Conservation (phyloP, 2,888 invertebrate species). For the Anorthoa munda region DNA sequence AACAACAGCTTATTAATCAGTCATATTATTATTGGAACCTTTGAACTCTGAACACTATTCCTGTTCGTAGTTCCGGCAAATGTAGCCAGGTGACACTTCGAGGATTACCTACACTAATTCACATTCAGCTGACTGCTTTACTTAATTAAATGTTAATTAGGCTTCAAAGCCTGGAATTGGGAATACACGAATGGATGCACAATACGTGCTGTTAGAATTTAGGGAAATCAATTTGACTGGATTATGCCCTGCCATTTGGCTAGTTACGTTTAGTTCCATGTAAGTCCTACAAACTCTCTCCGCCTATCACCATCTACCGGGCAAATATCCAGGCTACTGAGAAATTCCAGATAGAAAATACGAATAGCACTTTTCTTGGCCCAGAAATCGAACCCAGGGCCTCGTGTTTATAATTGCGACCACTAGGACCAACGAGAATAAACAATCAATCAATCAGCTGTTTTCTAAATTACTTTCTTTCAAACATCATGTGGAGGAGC, state of each 20-base stretch:
- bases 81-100: neutral
- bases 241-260: neutral
- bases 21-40: constrained; percentile 4
- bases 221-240: neutral
- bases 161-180: neutral
- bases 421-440: no score
- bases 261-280: no score
- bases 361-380: no score
- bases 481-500: no score
- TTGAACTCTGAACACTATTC: constrained; percentile 11
- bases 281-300: no score
- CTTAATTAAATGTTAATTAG: constrained; percentile 36
- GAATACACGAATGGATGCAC: constrained; percentile 1
- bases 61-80: constrained; percentile 23
- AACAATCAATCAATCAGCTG: no score
- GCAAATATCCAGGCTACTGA: no score
- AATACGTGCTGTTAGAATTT: neutral
- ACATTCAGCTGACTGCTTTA: constrained; percentile 18
- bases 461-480: no score
- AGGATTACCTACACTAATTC: neutral
- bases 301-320: no score
- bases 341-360: no score
- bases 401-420: no score
- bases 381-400: no score
- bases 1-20: constrained; percentile 2